Conservation (phyloP, 2,888 invertebrate genomes). For the Xestia xanthographa region DNA sequence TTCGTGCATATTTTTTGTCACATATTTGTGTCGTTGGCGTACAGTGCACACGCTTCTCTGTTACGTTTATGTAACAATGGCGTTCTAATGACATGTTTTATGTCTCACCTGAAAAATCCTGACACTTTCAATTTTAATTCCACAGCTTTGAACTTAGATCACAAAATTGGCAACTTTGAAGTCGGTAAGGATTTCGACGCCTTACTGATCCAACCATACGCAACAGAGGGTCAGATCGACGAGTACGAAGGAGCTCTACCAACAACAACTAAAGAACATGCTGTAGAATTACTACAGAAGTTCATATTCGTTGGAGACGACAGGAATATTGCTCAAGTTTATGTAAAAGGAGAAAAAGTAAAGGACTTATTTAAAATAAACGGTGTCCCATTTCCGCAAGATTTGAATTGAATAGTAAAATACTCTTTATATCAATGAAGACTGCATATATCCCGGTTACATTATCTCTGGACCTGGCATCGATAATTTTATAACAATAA, state of each 20-base stretch:
- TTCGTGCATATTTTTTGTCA: too few species aligned
- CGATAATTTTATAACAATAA: too few species aligned
- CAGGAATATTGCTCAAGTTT: conserved; percentile 94
- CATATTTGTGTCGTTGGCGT: too few species aligned
- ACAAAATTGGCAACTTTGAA: conserved; percentile 94
- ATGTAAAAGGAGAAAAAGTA: conserved; percentile 92
- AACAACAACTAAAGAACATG: conserved; percentile 83
- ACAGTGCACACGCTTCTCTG: too few species aligned
- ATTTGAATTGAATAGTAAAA: background rate
- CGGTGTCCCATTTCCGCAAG: background rate
- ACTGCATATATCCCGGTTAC: background rate
- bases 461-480: too few species aligned
- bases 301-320: conserved; percentile 96
- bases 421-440: background rate
- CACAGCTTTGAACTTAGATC: conserved; percentile 93
- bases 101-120: background rate
- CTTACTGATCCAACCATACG: conserved; percentile 93
- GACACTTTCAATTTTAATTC: background rate
- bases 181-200: conserved; percentile 97
- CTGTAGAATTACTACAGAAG: conserved; percentile 92
- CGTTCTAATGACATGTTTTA: background rate
- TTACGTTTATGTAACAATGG: too few species aligned
- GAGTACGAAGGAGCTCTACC: conserved; percentile 80
- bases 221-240: conserved; percentile 77
- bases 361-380: conserved; percentile 64